phyloP scores from a whole-genome alignment of 2,797 vertebrate species.

The Oreortyx pictus region DNA sequence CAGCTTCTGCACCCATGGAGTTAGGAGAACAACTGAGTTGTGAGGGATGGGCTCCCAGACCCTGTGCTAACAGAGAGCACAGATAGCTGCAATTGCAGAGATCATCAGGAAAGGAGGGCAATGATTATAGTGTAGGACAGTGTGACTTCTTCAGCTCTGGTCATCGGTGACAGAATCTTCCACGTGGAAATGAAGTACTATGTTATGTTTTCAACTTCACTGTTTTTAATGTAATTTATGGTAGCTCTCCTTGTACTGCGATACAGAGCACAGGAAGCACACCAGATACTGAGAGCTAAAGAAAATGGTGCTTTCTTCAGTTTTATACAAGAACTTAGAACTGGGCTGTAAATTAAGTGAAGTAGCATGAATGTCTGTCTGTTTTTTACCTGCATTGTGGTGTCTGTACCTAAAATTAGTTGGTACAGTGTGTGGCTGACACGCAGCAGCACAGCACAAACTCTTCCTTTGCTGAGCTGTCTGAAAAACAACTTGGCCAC shows the following conservation, averaged over 20 bases:
- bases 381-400: conserved; percentile 11
- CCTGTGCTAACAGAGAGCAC: not conserved
- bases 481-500: conserved; percentile 49
- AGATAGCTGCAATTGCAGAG: not conserved
- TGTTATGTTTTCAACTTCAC: not conserved
- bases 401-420: conserved; percentile 32
- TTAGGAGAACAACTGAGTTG: not conserved
- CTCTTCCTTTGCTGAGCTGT: conserved; percentile 57
- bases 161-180: not conserved
- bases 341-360: not conserved
- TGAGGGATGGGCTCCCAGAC: not conserved
- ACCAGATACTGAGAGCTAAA: not conserved
- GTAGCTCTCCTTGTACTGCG: not conserved
- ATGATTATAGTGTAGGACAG: not conserved
- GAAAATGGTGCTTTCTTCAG: not conserved
- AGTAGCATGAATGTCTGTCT: not conserved
- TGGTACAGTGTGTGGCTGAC: conserved; percentile 15
- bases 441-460: conserved; percentile 39
- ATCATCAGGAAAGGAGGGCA: conserved; percentile 15
- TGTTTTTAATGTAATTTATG: not conserved
- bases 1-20: not conserved
- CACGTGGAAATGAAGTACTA: not conserved
- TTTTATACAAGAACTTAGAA: not conserved
- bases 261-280: not conserved
- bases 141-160: not conserved